Percentiles rank a stretch among this genome's conserved stretches.
phyloP scores from a whole-genome alignment of 1,140 invertebrate species.

The Pteromalus puparum region DNA sequence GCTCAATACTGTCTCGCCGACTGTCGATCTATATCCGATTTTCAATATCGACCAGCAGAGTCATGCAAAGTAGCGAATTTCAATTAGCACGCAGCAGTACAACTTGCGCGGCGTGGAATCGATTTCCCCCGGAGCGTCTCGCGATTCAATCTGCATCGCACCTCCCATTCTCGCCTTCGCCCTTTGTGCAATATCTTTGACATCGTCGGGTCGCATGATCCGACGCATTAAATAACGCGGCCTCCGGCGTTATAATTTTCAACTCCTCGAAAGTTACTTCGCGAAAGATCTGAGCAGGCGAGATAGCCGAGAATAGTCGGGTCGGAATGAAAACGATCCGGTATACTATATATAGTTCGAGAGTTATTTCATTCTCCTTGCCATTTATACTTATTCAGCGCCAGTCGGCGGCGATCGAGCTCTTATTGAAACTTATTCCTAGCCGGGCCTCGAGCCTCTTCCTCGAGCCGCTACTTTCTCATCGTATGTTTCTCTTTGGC shows the following conservation, averaged over 20 bases:
- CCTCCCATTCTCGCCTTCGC: background rate
- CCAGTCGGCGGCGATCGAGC: conserved; percentile 3
- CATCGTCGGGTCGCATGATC: background rate
- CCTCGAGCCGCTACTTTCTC: background rate
- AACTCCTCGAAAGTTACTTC: conserved; percentile 23
- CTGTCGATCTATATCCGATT: background rate
- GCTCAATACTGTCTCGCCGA: no score
- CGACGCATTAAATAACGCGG: background rate
- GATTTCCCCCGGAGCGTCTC: background rate
- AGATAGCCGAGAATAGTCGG: conserved; percentile 20
- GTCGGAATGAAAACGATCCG: conserved; percentile 33
- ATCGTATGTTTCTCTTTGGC: conserved; percentile 29
- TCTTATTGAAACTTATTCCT: conserved; percentile 50
- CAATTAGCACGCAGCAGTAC: background rate
- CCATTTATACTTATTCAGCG: conserved; percentile 40
- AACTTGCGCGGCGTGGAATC: no score
- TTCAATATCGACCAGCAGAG: no score
- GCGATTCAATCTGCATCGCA: background rate
- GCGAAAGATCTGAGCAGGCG: background rate
- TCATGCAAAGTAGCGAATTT: background rate
- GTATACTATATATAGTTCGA: background rate
- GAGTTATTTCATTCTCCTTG: conserved; percentile 38
- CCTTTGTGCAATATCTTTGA: conserved; percentile 6
- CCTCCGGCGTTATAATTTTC: conserved; percentile 26
- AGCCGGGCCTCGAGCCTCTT: background rate